Conservation (phyloP, 1,140 invertebrate species). For the Trinorchestia longiramus region DNA sequence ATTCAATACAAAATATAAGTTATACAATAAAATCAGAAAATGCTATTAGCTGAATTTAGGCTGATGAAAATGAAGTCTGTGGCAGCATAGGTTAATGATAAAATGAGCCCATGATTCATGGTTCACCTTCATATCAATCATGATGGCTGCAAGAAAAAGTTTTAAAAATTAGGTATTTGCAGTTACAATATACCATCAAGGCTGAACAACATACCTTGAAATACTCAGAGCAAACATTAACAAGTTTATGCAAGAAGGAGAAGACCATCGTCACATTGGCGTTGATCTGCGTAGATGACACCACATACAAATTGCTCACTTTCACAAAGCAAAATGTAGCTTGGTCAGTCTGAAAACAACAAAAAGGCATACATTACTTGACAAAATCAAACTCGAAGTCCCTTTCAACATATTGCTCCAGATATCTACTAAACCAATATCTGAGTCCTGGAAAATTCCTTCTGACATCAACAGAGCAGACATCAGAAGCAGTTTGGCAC, state of each 20-base stretch:
- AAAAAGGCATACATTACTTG: not conserved
- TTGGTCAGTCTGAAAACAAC: slow-evolving; percentile 80
- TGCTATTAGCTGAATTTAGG: not conserved
- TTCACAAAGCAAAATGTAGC: slow-evolving; percentile 98
- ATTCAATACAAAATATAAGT: not conserved
- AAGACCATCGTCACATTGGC: slow-evolving; percentile 71
- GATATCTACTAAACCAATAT: no score
- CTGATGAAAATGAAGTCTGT: not conserved
- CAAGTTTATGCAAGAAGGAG: no score
- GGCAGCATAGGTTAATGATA: no score
- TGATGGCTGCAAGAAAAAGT: no score
- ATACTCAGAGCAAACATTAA: no score
- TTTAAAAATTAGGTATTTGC: not conserved
- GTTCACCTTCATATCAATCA: no score
- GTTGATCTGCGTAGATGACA: slow-evolving; percentile 97
- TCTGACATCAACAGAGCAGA: not conserved
- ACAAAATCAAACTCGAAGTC: not conserved
- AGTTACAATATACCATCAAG: not conserved
- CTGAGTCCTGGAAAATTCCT: not conserved
- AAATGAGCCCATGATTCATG: no score
- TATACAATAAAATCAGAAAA: not conserved
- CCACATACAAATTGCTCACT: slow-evolving; percentile 98
- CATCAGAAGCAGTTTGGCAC: not conserved
- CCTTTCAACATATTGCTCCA: no score
- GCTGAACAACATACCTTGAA: slow-evolving; percentile 70